phyloP scores from a whole-genome alignment of 2,888 invertebrate genomes.

The Andrena chrysosceles region DNA sequence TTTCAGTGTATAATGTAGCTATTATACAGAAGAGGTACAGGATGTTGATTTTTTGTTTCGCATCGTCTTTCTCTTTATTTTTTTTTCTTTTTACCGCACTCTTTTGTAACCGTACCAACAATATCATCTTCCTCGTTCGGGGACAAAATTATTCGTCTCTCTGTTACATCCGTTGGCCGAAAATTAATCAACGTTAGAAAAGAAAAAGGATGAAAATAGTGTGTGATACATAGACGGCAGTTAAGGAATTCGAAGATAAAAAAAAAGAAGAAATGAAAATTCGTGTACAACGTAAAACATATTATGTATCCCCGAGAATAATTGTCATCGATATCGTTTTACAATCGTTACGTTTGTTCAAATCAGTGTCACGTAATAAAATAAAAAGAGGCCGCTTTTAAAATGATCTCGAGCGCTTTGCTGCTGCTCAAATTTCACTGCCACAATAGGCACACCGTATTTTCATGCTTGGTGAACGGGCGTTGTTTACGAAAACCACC shows the following conservation, averaged over 20 bases:
- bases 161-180: slow-evolving; percentile 51
- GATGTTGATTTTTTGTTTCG: slow-evolving; percentile 75
- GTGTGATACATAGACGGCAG: slow-evolving; percentile 46
- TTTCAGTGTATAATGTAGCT: slow-evolving; percentile 81
- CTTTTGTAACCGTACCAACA: slow-evolving; percentile 33
- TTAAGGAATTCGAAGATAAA: slow-evolving; percentile 6
- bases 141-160: slow-evolving; percentile 45
- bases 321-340: background rate
- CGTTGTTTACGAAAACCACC: slow-evolving; percentile 62
- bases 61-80: slow-evolving; percentile 56
- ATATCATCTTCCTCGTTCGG: slow-evolving; percentile 26
- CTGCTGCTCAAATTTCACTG: slow-evolving; percentile 39
- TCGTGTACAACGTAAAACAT: background rate
- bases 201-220: slow-evolving; percentile 57
- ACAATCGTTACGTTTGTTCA: background rate
- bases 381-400: slow-evolving; percentile 31
- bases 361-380: slow-evolving; percentile 63
- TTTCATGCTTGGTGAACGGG: slow-evolving; percentile 54
- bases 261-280: slow-evolving; percentile 15
- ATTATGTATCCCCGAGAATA: background rate
- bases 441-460: slow-evolving; percentile 55
- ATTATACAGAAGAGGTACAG: slow-evolving; percentile 83
- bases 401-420: slow-evolving; percentile 21
- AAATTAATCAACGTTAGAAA: slow-evolving; percentile 42
- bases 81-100: slow-evolving; percentile 46